Percentiles rank a stretch among this genome's conserved stretches.
phyloP scores from a whole-genome alignment of 2,888 invertebrate genomes.

The Meganola albula region DNA sequence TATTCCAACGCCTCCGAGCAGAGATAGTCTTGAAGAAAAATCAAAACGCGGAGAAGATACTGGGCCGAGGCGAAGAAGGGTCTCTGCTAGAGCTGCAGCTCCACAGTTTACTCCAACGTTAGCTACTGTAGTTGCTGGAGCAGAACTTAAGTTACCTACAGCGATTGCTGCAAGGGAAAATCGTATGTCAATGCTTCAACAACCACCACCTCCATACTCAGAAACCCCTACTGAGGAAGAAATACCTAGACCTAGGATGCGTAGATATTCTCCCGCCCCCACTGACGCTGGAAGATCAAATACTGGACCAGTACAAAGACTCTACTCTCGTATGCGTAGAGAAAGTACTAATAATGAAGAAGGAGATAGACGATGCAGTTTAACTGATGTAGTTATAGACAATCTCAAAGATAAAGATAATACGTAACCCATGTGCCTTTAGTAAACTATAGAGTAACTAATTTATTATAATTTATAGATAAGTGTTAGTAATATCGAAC shows the following conservation, averaged over 20 bases:
- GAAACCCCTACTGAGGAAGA: conserved; percentile 48
- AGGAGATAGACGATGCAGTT: conserved; percentile 56
- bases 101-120: conserved; percentile 67
- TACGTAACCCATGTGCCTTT: conserved; percentile 56
- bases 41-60: conserved; percentile 25
- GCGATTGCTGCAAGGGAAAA: conserved; percentile 63
- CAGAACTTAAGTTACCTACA: conserved; percentile 58
- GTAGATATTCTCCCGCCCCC: conserved; percentile 67
- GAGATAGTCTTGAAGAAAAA: conserved; percentile 44
- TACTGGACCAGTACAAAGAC: conserved; percentile 61
- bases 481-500: conserved; percentile 21
- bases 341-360: conserved; percentile 55
- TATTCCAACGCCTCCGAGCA: conserved; percentile 39
- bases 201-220: conserved; percentile 67
- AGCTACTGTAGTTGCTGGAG: conserved; percentile 67
- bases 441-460: conserved; percentile 47
- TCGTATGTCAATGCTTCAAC: conserved; percentile 62
- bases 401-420: conserved; percentile 61
- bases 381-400: conserved; percentile 72
- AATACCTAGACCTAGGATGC: conserved; percentile 44
- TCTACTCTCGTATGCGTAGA: conserved; percentile 63
- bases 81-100: conserved; percentile 62
- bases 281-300: conserved; percentile 48
- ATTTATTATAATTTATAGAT: conserved; percentile 40
- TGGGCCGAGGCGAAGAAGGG: conserved; percentile 55